Base-by-base conservation (phyloP, 2,797 vertebrate genomes). In the Notolepis coatsorum region DNA sequence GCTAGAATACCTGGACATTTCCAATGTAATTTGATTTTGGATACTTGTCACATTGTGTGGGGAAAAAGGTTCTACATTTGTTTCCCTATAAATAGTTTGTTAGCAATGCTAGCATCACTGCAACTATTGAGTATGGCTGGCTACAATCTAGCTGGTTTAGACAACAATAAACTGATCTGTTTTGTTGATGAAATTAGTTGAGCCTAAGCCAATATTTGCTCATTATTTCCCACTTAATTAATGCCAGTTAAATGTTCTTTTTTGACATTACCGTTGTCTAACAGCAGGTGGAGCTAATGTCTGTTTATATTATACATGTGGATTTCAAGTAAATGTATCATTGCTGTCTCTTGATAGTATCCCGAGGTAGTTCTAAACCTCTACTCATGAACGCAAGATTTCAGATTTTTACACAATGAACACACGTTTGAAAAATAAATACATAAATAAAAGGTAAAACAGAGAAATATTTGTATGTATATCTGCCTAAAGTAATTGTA, bases 321-420 rank as follows among this genome's bases (percentile, higher is more conserved):
- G n/a, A n/a, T n/a, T n/a, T 25, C 3, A 25, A 47, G 27, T 5
- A 1, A 50, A 50, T 9, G 15, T 20, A 23, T 21, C 18, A 21
- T 9, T 17, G 55, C 8, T 42, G 39, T 71, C 24, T 72, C 15
- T 21, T 12, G 3, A 12, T 27, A 15, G 45, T 35, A 39, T 59
- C 38, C 21, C 52, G 55, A 80, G 81, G 80, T 73, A 81, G 80
- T 24, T 74, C 61, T 70, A 73, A 57, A 61, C 43, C 24, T 43
- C 9, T 20, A 10, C 7, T 60, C 25, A 57, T 58, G 1, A 55
- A 41, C 7, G 52, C 5, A 28, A 68, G 1, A 59, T 20, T 20
- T 50, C 27, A 48, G n/a, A n/a, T n/a, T n/a, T n/a, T n/a, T 49
- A 9, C 27, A 45, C 31, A 49, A 54, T 51, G 52, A 52, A 28